phyloP scores from a whole-genome alignment of 2,797 vertebrate genomes.

The Florisuga fusca region DNA sequence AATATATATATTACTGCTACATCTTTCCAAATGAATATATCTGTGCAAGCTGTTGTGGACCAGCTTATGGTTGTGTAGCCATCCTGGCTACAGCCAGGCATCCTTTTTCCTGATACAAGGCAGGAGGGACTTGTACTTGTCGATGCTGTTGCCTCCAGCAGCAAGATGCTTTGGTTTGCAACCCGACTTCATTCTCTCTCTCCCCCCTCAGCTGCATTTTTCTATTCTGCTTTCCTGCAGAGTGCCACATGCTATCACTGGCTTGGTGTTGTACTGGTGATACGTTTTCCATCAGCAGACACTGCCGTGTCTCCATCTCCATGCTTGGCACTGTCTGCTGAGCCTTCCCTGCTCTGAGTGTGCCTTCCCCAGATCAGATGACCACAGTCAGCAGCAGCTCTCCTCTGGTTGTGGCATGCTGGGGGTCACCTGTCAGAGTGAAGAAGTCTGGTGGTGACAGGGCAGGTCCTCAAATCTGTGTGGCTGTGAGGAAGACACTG shows the following conservation, averaged over 20 bases:
- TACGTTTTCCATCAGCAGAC: not conserved
- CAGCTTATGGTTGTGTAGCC: not conserved
- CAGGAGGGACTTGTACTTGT: not conserved
- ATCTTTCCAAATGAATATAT: not conserved
- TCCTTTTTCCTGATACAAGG: not conserved
- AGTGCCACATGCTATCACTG: not conserved
- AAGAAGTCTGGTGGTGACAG: not conserved
- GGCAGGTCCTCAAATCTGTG: not conserved
- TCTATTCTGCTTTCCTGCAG: not conserved
- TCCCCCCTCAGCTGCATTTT: not conserved
- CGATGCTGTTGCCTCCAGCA: not conserved
- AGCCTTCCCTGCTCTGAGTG: not conserved
- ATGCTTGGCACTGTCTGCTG: not conserved
- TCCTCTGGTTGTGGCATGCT: fast-evolving
- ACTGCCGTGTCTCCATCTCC: not conserved
- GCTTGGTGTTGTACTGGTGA: not conserved
- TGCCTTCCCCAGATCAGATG: not conserved
- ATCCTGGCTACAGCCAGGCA: not conserved
- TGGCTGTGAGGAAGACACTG: not conserved
- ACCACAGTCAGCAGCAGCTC: not conserved
- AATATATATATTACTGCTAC: not conserved
- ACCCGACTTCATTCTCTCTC: not conserved
- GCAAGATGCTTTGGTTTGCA: not conserved
- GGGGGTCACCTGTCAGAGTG: not conserved
- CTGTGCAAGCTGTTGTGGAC: not conserved